These are phyloP conservation scores for Cheumatopsyche charites DNA, from an alignment of 1,140 invertebrate species.

Conservation along the genomic window DNA sequence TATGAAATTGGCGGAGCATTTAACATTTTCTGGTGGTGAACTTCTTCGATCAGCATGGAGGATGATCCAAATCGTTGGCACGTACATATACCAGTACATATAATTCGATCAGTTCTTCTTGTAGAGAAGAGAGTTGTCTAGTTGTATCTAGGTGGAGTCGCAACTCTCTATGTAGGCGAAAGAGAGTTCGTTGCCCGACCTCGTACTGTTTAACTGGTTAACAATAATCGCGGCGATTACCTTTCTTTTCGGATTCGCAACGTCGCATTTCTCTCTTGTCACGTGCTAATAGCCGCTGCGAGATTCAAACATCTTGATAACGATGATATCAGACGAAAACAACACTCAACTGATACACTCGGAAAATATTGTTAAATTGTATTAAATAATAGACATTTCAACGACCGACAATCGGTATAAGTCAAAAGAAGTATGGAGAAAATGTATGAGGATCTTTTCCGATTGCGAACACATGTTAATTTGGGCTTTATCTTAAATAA, in stretches of 20 bases:
- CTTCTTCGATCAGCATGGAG: neutral
- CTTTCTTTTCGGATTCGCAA: conserved; percentile 42
- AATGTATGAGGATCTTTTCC: no score
- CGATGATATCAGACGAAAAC: no score
- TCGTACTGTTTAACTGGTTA: conserved; percentile 42
- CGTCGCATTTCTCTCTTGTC: conserved; percentile 34
- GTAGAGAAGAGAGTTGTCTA: conserved; percentile 2
- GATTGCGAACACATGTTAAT: no score
- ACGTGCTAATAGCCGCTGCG: neutral
- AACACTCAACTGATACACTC: no score
- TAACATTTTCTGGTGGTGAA: neutral
- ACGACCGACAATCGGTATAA: no score
- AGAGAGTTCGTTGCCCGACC: conserved; percentile 47
- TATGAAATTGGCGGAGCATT: no score
- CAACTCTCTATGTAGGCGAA: conserved; percentile 37
- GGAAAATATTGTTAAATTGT: no score
- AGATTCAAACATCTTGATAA: no score
- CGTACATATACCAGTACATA: conserved; percentile 1
- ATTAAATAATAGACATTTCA: no score
- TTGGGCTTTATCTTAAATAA: no score
- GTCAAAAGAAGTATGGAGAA: no score
- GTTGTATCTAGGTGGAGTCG: conserved; percentile 43
- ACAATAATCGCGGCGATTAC: conserved; percentile 35
- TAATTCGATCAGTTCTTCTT: neutral
- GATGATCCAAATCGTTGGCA: conserved; percentile 9